phyloP scores from a whole-genome alignment of 1,140 invertebrate species.

The Holotrichia oblita region DNA sequence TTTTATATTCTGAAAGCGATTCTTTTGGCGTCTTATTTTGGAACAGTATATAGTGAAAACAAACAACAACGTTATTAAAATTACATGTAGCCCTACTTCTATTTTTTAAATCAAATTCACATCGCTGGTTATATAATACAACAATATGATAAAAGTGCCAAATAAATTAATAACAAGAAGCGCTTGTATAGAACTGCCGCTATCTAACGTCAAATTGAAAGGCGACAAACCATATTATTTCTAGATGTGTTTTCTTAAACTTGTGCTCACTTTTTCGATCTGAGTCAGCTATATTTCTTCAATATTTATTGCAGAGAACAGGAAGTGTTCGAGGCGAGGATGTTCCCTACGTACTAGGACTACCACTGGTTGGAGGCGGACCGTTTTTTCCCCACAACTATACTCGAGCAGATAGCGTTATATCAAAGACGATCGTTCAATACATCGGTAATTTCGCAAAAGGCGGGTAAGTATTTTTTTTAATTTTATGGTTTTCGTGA shows the following conservation, averaged over 20 bases:
- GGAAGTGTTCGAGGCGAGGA: constrained; percentile 93
- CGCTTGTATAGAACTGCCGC: no score
- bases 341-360: constrained; percentile 91
- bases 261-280: not conserved
- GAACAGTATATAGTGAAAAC: no score
- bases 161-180: no score
- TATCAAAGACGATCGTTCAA: constrained; percentile 79
- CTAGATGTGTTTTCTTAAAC: not conserved
- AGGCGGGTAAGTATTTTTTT: constrained; percentile 73
- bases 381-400: constrained; percentile 76
- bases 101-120: no score
- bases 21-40: no score
- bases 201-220: not conserved
- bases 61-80: no score
- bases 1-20: no score
- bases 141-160: no score
- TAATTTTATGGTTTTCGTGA: not conserved
- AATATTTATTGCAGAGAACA: constrained; percentile 66
- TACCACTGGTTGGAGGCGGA: constrained; percentile 78
- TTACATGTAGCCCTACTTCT: no score
- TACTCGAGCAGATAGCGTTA: constrained; percentile 73
- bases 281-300: not conserved
- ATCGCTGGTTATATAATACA: no score
- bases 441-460: constrained; percentile 86
- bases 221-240: not conserved